Conservation (phyloP, 2,797 vertebrate genomes). For the Bryconaethiops microstoma region DNA sequence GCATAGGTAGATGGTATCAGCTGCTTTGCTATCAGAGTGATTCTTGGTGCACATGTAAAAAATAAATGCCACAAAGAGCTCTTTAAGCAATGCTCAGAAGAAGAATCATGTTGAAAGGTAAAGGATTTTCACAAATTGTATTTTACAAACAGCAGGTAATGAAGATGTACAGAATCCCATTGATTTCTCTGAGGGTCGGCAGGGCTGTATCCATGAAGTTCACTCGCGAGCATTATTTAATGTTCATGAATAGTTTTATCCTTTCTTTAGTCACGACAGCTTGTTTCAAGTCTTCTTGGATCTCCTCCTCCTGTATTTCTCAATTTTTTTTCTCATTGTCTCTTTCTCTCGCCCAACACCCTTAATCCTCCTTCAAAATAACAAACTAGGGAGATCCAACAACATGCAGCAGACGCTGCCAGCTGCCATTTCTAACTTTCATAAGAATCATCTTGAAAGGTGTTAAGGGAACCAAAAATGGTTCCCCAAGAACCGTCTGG, state of each 20-base stretch:
- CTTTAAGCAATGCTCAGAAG: too few species aligned
- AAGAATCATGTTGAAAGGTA: background rate
- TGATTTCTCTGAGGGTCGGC: background rate
- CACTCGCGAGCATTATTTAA: background rate
- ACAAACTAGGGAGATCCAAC: background rate
- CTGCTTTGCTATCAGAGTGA: too few species aligned
- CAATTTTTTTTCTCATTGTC: background rate
- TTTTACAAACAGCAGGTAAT: background rate
- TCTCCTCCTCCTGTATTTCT: background rate
- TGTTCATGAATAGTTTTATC: background rate
- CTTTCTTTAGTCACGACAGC: background rate
- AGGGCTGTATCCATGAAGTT: background rate
- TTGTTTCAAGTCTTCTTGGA: background rate
- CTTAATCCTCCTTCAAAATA: background rate
- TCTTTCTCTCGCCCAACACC: background rate
- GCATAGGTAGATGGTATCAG: background rate
- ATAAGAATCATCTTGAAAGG: too few species aligned
- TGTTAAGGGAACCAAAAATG: too few species aligned
- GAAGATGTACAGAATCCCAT: background rate
- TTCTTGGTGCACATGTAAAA: too few species aligned
- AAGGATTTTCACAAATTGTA: background rate
- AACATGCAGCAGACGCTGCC: background rate
- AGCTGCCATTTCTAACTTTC: conserved; percentile 12
- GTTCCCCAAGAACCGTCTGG: too few species aligned
- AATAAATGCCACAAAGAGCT: too few species aligned